Evolutionary conservation across 2,888 invertebrate species (phyloP).

Genomic region (Ochropacha duplaris): DNA sequence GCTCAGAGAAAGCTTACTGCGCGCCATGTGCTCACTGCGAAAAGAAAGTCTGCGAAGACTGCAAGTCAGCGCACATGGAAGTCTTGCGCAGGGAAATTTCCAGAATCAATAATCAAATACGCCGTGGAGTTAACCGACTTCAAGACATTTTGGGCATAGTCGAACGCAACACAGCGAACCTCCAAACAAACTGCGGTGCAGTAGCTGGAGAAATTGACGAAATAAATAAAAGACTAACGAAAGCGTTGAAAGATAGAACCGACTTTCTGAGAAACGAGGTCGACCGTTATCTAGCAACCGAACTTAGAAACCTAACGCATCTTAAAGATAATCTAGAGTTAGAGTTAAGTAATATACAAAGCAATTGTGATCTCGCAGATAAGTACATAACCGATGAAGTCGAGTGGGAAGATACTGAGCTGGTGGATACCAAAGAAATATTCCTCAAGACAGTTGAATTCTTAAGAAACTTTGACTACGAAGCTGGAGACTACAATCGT

Average conservation of each 20-base stretch:
- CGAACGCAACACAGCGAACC: constrained; percentile 93
- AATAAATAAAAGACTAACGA: constrained; percentile 92
- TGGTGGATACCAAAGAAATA: constrained; percentile 97
- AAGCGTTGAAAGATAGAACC: constrained; percentile 94
- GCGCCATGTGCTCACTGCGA: constrained; percentile 97
- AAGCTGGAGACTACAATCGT: constrained; percentile 94
- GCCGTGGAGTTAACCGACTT: constrained; percentile 93
- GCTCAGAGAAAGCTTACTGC: constrained; percentile 95
- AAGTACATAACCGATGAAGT: constrained; percentile 95
- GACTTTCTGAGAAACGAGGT: constrained; percentile 94
- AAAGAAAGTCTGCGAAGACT: constrained; percentile 97
- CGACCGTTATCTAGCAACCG: constrained; percentile 94
- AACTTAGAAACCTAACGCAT: constrained; percentile 92
- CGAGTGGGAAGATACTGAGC: constrained; percentile 95
- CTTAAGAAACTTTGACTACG: constrained; percentile 96
- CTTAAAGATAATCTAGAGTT: constrained; percentile 96
- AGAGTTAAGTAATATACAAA: constrained; percentile 97
- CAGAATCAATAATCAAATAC: constrained; percentile 94
- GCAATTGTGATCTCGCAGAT: constrained; percentile 98
- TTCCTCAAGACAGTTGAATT: constrained; percentile 98
- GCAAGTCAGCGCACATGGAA: constrained; percentile 98
- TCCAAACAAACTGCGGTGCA: constrained; percentile 94
- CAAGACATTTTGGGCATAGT: constrained; percentile 93
- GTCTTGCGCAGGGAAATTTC: constrained; percentile 95
- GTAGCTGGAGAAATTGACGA: constrained; percentile 97